Base-by-base conservation (phyloP, 92 coral and sea anemone species). In the Anthopleura xanthogrammica region DNA sequence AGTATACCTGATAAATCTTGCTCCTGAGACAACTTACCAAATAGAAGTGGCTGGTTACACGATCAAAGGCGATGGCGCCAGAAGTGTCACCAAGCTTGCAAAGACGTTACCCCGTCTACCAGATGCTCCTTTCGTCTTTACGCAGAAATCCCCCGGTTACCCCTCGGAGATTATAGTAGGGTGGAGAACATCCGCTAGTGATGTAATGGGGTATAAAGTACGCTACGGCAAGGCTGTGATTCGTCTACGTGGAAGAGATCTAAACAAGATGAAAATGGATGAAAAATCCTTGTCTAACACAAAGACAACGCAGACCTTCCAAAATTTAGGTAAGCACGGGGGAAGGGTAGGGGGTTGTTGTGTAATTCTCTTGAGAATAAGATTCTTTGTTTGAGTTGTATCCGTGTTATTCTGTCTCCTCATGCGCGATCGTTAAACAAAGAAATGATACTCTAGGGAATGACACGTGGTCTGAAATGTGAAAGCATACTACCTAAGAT, bases 11-110 rank as follows among this genome's bases (percentile, higher is more conserved):
- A 89, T 83, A 19, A 79, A 73, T 17, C 93, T 97, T 6, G 82
- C 87, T 1, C 92, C 99, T 3, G 99, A 94, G 52, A 91, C 94
- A n/a, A 95, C 91, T 4, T 97, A 97, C 86, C 91, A 92, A 60
- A 90, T 97, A 65, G 81, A 88, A 36, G 96, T 92, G 14, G 94
- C 98, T 52, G 93, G 90, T 16, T 89, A 84, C 80, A 92, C 99
- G 6, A 89, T 87, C 16, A 97, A 97, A 81, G 99, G 99, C 42
- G 98, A 88, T 58, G 98, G 99, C 7, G 87, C 93, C 16, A 64
- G 89, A 60, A 94, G 98, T 81, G 78, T 57, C 16, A 87, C 95
- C 24, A 77, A 42, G 41, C 81, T 85, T 8, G 95, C 87, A 29
- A 94, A 89, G 86, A 94, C 98, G 4, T 58, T 82, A 6, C 84